phyloP scores from a whole-genome alignment of 2,113 vertebrate species.

The Cacatua alba region DNA sequence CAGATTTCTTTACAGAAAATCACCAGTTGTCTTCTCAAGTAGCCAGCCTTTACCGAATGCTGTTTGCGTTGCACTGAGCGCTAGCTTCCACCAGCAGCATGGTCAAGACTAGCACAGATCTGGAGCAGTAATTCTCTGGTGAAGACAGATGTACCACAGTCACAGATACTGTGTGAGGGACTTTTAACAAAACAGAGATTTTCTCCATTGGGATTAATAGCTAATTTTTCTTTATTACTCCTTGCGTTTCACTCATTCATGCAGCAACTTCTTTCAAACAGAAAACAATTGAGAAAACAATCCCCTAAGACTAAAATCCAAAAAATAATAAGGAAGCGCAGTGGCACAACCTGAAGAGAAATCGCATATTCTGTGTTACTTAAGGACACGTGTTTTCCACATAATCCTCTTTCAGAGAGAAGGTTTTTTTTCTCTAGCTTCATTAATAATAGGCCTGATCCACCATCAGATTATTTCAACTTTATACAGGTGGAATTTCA shows the following conservation, averaged over 20 bases:
- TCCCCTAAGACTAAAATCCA: background rate
- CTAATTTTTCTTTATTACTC: constrained; percentile 54
- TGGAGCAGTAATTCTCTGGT: background rate
- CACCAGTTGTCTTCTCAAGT: background rate
- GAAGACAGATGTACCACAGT: background rate
- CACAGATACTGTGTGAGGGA: background rate
- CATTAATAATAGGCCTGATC: background rate
- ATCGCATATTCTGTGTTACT: background rate
- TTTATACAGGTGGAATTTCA: background rate
- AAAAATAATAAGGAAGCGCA: background rate
- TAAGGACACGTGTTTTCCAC: background rate
- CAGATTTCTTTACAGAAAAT: background rate
- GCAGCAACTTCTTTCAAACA: constrained; percentile 37
- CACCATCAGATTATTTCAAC: background rate
- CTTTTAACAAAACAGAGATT: constrained; percentile 34
- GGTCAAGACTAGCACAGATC: background rate
- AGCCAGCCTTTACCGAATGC: background rate
- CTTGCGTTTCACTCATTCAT: constrained; percentile 13
- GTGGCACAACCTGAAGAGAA: constrained; percentile 3
- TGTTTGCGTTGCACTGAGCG: background rate
- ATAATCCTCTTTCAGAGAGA: background rate
- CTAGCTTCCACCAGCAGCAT: background rate
- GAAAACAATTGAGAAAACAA: constrained; percentile 25
- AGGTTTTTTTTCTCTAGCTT: background rate
- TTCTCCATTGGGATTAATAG: constrained; percentile 45